Conservation (phyloP, 2,888 invertebrate species). For the Lutraria lutraria region DNA sequence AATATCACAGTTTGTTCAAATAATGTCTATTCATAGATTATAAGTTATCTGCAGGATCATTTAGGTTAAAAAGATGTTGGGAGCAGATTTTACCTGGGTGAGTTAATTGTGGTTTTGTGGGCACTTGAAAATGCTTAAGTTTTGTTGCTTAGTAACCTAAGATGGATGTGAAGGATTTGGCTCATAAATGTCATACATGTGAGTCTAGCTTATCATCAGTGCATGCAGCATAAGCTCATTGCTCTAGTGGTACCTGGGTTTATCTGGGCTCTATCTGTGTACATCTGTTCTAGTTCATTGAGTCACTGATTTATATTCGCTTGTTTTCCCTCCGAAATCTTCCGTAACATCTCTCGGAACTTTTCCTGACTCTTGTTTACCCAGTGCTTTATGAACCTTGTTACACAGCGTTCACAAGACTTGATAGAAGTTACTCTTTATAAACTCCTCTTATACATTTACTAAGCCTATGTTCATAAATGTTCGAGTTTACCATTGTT, state of each 20-base stretch:
- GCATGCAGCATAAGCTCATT: not conserved
- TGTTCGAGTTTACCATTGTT: too few species aligned
- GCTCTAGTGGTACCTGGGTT: not conserved
- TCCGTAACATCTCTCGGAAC: too few species aligned
- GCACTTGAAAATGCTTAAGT: constrained; percentile 43
- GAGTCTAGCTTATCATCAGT: constrained; percentile 28
- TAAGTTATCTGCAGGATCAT: not conserved
- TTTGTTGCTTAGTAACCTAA: constrained; percentile 47
- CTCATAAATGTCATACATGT: constrained; percentile 40
- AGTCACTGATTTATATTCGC: constrained; percentile 17
- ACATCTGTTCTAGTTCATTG: constrained; percentile 8
- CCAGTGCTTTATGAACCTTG: too few species aligned
- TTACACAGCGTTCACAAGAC: too few species aligned
- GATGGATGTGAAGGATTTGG: constrained; percentile 32
- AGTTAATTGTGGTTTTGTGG: constrained; percentile 31
- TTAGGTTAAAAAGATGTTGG: not conserved
- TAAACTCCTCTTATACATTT: too few species aligned
- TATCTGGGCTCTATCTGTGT: constrained; percentile 8
- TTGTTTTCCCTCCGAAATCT: not conserved
- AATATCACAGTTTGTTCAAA: not conserved
- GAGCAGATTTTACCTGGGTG: constrained; percentile 35
- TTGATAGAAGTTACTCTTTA: too few species aligned
- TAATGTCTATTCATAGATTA: constrained; percentile 3
- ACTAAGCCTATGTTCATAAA: too few species aligned
- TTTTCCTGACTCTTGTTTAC: too few species aligned